Base-by-base conservation (phyloP, 2,797 vertebrate genomes). In the Botia almorhae region DNA sequence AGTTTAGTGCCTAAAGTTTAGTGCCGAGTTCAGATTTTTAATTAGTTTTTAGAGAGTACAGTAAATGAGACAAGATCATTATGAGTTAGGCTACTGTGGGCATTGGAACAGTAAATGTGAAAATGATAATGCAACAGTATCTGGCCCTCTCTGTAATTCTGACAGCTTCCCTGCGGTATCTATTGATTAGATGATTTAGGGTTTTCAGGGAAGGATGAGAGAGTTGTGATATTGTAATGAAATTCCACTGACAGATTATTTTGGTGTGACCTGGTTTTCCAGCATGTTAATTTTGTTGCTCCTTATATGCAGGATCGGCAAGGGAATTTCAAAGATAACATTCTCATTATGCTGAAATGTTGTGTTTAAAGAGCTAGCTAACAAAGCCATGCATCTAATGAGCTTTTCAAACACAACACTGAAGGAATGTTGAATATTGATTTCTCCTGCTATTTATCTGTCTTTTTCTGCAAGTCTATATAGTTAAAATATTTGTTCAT, bases 321-420 rank as follows among this genome's bases (percentile, higher is more conserved):
- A 84, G 82, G 87, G 87, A 89, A 90, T 89, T 89, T 93, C 85
- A 89, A 88, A 92, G 91, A 92, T 92, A 91, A 88, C 84, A 53
- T 64, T 79, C 80, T 85, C 73, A 85, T 88, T 84, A 82, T 82
- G 84, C 77, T 56, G 81, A 82, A 87, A 88, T 90, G 90, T 85
- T 86, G 84, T 85, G 88, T 89, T 91, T 90, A 90, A 89, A 89
- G 88, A 82, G 83, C 85, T 88, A 84, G 85, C 85, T 86, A 87
- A 87, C 69, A 68, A 89, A 90, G 88, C 87, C 88, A 84, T 89
- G 76, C 48, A 73, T 82, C 80, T 91, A 90, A 92, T 92, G 88
- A 91, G 83, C 78, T 82, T 83, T 83, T 81, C 69, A 55, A 46
- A 73, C 69, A 43, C 84, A 78, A 80, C 78, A 84, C 79, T 73